Base-by-base conservation (phyloP, 1,140 invertebrate species). In the Hypothenemus hampei region DNA sequence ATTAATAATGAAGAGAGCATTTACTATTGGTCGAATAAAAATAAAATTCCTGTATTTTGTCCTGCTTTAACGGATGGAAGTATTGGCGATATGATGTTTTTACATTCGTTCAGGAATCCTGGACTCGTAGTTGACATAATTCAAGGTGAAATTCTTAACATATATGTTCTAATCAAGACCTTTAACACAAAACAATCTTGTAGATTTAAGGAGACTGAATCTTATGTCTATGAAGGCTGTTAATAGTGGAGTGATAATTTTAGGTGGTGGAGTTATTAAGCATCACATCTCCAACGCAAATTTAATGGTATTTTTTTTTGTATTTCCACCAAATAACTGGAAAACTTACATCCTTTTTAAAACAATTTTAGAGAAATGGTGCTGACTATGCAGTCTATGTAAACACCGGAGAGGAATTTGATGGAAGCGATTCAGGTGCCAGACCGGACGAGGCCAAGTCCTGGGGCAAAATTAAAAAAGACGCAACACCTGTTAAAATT, bases 281-380 rank as follows among this genome's bases (percentile, higher is more conserved):
- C 97, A 99, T 77, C 97, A 99, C 68, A 98, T 98, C 53, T 97
- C 92, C 72, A 97, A 97, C 78, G 93, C 93, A 4, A 97, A 97
- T 79, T 75, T 97, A 47, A 97, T 97, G 93, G 84, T 86, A 74
- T 70, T 8, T 48, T 57, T 43, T 21, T 18, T 23, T 10, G 26
- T 3, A 22, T 18, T 43, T 16, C 7, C n/a, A 11, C 3, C 13
- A 31, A 8, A 11, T 31, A 3, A 31, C 10, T 31, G 26, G 26
- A 31, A 31, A 31, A 22, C 11, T 43, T 31, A 2, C 13, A 31
- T 31, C 13, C 13, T 11, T 31, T 31, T 31, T 8, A 13, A 37
- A 37, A 2, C 2, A 37, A 5, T n/a, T 21, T 43, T 40, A 90
- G 87, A 83, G 97, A 63, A 99, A 99, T 76, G 97, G 97, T n/a